These are phyloP conservation scores for Gila orcuttii DNA, from an alignment of 2,113 vertebrate genomes.

Conservation along the genomic window DNA sequence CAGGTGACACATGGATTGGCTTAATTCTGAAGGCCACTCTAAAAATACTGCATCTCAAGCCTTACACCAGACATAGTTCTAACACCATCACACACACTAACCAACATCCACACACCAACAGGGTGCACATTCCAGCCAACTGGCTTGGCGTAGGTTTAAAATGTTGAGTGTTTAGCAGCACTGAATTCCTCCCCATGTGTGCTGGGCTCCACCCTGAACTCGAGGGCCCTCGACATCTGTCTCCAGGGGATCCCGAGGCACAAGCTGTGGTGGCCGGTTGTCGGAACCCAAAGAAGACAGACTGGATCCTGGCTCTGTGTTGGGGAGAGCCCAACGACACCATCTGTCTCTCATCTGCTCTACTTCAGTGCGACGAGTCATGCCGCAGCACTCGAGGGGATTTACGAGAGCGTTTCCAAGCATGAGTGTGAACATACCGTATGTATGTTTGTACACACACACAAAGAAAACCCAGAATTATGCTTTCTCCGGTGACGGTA, in stretches of 20 bases:
- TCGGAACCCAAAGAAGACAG: slow-evolving; percentile 21
- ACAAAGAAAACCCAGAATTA: neutral
- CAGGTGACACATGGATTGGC: slow-evolving; percentile 61
- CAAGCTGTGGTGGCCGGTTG: slow-evolving; percentile 11
- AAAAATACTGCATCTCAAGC: slow-evolving; percentile 59
- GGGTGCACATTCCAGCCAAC: slow-evolving; percentile 46
- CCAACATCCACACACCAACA: slow-evolving; percentile 47
- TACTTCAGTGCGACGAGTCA: slow-evolving; percentile 41
- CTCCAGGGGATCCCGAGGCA: slow-evolving; percentile 35
- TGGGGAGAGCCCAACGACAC: slow-evolving; percentile 46
- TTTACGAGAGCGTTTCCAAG: slow-evolving; percentile 16
- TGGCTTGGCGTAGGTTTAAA: slow-evolving; percentile 40
- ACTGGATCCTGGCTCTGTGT: slow-evolving; percentile 17
- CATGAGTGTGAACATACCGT: neutral
- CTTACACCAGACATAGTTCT: slow-evolving; percentile 51
- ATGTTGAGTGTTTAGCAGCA: slow-evolving; percentile 9
- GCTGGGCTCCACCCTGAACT: slow-evolving; percentile 6
- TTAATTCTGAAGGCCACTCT: slow-evolving; percentile 58
- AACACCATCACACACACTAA: slow-evolving; percentile 38
- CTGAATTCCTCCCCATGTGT: slow-evolving; percentile 30
- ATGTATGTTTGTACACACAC: slow-evolving; percentile 32
- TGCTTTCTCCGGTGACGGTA: slow-evolving; percentile 21
- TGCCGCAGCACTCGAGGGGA: neutral
- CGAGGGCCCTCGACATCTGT: neutral
- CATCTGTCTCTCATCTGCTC: slow-evolving; percentile 68